phyloP scores from a whole-genome alignment of 2,113 vertebrate genomes.

The Eublepharis macularius region DNA sequence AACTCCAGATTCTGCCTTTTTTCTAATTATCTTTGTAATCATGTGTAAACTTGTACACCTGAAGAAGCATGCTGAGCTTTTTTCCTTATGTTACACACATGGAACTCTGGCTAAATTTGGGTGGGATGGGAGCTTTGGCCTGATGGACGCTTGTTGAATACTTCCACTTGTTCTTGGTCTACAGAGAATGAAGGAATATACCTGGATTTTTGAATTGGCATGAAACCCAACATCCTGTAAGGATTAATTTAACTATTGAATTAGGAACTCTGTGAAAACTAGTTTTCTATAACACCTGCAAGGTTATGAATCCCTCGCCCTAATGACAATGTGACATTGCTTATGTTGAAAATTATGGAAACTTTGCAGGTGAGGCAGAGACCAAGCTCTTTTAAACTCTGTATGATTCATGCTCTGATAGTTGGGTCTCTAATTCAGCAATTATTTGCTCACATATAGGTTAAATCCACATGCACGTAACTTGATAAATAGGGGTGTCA shows the following conservation, averaged over 20 bases:
- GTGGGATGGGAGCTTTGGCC: background rate
- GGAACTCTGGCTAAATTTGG: background rate
- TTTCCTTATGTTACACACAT: background rate
- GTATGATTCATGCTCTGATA: background rate
- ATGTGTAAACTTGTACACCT: background rate
- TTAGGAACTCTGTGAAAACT: background rate
- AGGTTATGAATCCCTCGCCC: background rate
- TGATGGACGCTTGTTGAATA: background rate
- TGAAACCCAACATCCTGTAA: background rate
- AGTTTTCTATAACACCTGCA: slow-evolving; percentile 23
- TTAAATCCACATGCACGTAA: background rate
- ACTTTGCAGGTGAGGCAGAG: slow-evolving; percentile 1
- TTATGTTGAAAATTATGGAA: background rate
- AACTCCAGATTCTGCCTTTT: background rate
- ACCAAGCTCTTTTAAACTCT: slow-evolving; percentile 25
- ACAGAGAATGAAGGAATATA: background rate
- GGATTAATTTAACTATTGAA: background rate
- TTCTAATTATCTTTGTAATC: background rate
- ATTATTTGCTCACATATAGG: slow-evolving; percentile 24
- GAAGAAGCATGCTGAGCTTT: background rate
- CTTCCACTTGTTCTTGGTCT: background rate
- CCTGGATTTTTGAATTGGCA: background rate
- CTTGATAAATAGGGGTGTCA: background rate
- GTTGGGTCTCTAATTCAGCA: background rate
- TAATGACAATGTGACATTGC: background rate